These are phyloP conservation scores for Apostichopus parvimensis DNA, from an alignment of 35 echinoderm and acorn worm genomes.

Conservation along the genomic window DNA sequence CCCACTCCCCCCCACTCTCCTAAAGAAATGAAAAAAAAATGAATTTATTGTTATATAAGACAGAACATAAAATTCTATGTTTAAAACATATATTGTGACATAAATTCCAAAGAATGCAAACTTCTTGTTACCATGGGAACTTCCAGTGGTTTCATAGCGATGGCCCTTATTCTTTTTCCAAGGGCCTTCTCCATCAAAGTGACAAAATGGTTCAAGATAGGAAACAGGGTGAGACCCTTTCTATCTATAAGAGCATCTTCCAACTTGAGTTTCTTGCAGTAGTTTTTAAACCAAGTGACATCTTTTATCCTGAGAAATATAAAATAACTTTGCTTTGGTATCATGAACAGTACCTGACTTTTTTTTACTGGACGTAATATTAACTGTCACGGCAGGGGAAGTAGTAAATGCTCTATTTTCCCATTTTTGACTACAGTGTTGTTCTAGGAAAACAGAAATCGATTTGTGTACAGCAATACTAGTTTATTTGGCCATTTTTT, in stretches of 20 bases:
- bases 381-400: neutral
- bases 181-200: constrained; percentile 72
- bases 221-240: constrained; percentile 45
- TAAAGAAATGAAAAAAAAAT: too few species aligned
- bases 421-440: too few species aligned
- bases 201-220: constrained; percentile 46
- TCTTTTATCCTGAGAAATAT: constrained; percentile 57
- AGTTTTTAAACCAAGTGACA: constrained; percentile 53
- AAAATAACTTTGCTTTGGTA: constrained; percentile 1
- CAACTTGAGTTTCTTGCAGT: constrained; percentile 44
- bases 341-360: neutral
- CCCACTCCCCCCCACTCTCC: too few species aligned
- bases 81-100: too few species aligned
- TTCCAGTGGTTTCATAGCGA: constrained; percentile 14
- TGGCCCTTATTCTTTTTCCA: constrained; percentile 65
- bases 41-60: too few species aligned
- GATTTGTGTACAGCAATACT: too few species aligned
- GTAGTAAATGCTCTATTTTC: neutral
- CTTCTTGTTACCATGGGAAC: constrained; percentile 15
- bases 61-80: too few species aligned
- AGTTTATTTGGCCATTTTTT: too few species aligned
- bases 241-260: constrained; percentile 67
- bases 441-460: too few species aligned
- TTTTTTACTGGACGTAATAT: neutral
- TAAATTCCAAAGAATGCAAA: too few species aligned